phyloP scores from a whole-genome alignment of 2,113 vertebrate species.

The Sialia sialis region DNA sequence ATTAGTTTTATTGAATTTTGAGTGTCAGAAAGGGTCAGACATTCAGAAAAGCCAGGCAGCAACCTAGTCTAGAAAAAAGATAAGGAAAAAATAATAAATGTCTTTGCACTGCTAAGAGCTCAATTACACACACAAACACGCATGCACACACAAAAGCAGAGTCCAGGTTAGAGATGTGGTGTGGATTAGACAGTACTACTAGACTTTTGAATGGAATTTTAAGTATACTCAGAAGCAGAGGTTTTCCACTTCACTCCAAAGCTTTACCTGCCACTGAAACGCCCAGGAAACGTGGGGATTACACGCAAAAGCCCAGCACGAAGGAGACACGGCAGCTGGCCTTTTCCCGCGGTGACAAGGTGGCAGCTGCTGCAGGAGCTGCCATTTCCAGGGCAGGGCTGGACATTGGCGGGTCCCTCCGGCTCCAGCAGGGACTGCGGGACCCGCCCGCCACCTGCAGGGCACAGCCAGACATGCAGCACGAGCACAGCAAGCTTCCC shows the following conservation, averaged over 20 bases:
- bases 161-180: accelerated
- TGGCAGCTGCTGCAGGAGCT: not conserved
- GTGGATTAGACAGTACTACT: not conserved
- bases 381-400: not conserved
- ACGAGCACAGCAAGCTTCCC: not conserved
- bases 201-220: not conserved
- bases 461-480: not conserved
- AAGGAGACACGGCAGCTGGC: not conserved
- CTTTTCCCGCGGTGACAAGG: not conserved
- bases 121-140: not conserved
- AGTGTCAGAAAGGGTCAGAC: not conserved
- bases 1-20: not conserved
- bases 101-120: not conserved
- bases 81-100: not conserved
- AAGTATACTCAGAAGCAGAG: not conserved
- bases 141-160: no score
- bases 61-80: not conserved
- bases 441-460: not conserved
- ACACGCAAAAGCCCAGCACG: accelerated
- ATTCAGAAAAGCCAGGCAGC: not conserved
- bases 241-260: not conserved
- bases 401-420: accelerated
- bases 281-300: not conserved
- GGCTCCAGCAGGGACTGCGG: not conserved
- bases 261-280: not conserved